Evolutionary conservation across 2,797 vertebrate genomes (phyloP).

Genomic region (Gadopsis bispinosus): DNA sequence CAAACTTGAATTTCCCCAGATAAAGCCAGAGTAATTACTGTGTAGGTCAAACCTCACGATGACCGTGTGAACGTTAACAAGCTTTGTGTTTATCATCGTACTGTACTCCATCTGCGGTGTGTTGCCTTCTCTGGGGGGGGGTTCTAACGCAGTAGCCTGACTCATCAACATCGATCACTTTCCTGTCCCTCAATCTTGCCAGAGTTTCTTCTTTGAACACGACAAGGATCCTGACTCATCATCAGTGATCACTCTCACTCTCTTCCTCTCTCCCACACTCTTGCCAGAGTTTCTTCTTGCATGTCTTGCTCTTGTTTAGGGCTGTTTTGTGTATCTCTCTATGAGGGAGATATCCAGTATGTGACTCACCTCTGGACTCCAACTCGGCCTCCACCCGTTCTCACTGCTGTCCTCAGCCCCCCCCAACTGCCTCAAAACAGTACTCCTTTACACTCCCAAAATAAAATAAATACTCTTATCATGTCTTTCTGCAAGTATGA

Average conservation of each 20-base stretch:
- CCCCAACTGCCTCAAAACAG: constrained; percentile 38
- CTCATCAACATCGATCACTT: constrained; percentile 47
- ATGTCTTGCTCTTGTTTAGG: constrained; percentile 66
- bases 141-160: constrained; percentile 47
- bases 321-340: constrained; percentile 80
- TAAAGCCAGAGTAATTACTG: constrained; percentile 38
- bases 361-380: constrained; percentile 78
- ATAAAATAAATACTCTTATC: constrained; percentile 6
- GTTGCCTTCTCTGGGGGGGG: constrained; percentile 21
- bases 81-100: constrained; percentile 11
- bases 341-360: constrained; percentile 73
- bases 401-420: constrained; percentile 21
- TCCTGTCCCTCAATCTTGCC: constrained; percentile 15
- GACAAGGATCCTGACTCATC: constrained; percentile 51
- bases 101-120: constrained; percentile 28
- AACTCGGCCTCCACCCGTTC: constrained; percentile 24
- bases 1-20: constrained; percentile 43
- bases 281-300: constrained; percentile 44
- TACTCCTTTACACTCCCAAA: constrained; percentile 22
- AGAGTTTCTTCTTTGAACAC: constrained; percentile 20
- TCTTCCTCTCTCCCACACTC: constrained; percentile 25
- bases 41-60: constrained; percentile 30
- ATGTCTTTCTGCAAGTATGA: constrained; percentile 8
- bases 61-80: constrained; percentile 23
- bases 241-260: constrained; percentile 3